Evolutionary conservation across 2,888 invertebrate species (phyloP).

Genomic region (Amiota mariae): DNA sequence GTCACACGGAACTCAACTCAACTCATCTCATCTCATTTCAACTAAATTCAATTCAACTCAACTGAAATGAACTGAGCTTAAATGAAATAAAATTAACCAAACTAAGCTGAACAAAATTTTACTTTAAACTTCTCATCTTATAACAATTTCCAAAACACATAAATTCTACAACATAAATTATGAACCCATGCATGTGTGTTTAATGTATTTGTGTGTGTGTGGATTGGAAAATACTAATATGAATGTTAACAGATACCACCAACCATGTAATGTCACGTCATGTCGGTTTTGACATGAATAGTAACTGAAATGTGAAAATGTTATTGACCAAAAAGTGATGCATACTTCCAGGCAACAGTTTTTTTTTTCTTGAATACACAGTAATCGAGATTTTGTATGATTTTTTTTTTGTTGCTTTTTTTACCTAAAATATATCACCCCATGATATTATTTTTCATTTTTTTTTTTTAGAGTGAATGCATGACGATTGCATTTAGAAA

Average conservation of each 20-base stretch:
- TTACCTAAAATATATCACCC: neutral
- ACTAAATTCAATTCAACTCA: too few species aligned
- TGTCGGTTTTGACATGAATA: conserved; percentile 1
- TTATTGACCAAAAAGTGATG: neutral
- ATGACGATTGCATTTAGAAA: too few species aligned
- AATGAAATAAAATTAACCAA: neutral
- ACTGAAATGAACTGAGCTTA: conserved; percentile 22
- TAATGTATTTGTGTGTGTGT: neutral
- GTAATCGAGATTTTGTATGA: neutral
- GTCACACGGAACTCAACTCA: too few species aligned
- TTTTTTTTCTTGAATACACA: neutral
- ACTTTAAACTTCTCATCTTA: too few species aligned
- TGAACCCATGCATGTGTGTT: neutral
- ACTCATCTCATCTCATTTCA: conserved; percentile 20
- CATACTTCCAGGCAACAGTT: neutral
- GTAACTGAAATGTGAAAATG: too few species aligned
- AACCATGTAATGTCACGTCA: neutral
- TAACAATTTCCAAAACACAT: neutral
- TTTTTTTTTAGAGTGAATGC: too few species aligned
- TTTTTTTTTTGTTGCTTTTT: too few species aligned
- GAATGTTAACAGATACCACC: neutral
- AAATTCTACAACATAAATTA: neutral
- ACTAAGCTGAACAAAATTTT: too few species aligned
- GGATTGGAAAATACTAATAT: too few species aligned
- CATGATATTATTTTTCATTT: conserved; percentile 52